Evolutionary conservation across 2,888 invertebrate species (phyloP).

Genomic region (Carabus problematicus): DNA sequence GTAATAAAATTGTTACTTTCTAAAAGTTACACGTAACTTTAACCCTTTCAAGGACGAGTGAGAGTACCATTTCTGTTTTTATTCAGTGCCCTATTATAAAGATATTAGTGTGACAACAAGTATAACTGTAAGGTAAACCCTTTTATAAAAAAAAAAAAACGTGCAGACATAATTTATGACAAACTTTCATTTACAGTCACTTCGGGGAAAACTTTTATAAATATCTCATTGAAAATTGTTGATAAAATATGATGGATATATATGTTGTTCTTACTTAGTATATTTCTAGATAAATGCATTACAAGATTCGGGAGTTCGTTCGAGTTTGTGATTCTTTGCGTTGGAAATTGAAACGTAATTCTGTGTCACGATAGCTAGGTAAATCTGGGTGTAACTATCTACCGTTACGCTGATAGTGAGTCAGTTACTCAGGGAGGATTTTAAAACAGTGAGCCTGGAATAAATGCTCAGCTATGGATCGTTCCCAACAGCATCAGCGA

Average conservation of each 20-base stretch:
- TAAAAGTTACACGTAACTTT: not conserved
- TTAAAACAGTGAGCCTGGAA: conserved; percentile 1
- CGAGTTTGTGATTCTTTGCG: too few relatives aligned
- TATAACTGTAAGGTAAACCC: not conserved
- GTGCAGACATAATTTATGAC: not conserved
- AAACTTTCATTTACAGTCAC: conserved; percentile 3
- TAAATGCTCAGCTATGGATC: conserved; percentile 13
- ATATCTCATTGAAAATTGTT: not conserved
- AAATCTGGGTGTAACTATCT: not conserved
- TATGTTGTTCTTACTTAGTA: too few relatives aligned
- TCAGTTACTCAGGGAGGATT: conserved; percentile 3
- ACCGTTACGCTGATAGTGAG: not conserved
- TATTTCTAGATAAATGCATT: too few relatives aligned
- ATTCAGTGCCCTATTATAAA: not conserved
- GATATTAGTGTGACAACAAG: not conserved
- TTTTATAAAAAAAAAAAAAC: not conserved
- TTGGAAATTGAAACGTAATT: too few relatives aligned
- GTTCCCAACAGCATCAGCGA: conserved; percentile 3
- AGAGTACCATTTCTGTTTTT: not conserved
- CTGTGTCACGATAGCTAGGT: too few relatives aligned
- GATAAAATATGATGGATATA: too few relatives aligned
- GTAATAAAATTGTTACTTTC: not conserved
- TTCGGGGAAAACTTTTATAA: not conserved
- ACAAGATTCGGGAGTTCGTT: too few relatives aligned
- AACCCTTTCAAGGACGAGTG: conserved; percentile 1